These are phyloP conservation scores for Tetrapedia diversipes DNA, from an alignment of 2,888 invertebrate genomes.

Conservation along the genomic window DNA sequence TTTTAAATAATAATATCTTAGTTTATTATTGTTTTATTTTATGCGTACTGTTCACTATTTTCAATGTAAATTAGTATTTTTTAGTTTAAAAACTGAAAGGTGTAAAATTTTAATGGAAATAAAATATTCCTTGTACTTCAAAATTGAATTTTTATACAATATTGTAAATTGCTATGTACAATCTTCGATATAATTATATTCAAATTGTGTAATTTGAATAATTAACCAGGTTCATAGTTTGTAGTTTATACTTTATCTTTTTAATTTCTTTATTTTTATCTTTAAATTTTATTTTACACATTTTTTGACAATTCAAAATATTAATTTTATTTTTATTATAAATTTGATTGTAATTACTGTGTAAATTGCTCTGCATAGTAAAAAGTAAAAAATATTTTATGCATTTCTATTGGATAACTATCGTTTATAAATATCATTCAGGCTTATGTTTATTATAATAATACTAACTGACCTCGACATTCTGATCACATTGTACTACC, in stretches of 20 bases:
- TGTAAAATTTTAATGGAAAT: no score
- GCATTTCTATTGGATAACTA: not conserved
- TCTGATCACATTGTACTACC: conserved; percentile 17
- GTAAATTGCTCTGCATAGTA: not conserved
- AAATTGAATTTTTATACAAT: no score
- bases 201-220: not conserved
- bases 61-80: not conserved
- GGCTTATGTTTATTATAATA: not conserved
- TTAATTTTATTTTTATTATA: not conserved
- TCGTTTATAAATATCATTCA: not conserved
- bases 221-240: not conserved
- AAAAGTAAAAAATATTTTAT: not conserved
- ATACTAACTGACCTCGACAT: conserved; percentile 7
- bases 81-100: no score
- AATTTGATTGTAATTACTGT: not conserved
- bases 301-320: not conserved
- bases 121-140: no score
- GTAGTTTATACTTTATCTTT: no score
- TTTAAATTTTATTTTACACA: not conserved
- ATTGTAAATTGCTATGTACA: no score
- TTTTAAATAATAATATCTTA: no score
- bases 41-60: not conserved
- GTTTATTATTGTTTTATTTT: not conserved
- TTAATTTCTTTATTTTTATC: not conserved
- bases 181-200: not conserved